Evolutionary conservation across 2,113 vertebrate species (phyloP).

Genomic region (Lagopus muta): DNA sequence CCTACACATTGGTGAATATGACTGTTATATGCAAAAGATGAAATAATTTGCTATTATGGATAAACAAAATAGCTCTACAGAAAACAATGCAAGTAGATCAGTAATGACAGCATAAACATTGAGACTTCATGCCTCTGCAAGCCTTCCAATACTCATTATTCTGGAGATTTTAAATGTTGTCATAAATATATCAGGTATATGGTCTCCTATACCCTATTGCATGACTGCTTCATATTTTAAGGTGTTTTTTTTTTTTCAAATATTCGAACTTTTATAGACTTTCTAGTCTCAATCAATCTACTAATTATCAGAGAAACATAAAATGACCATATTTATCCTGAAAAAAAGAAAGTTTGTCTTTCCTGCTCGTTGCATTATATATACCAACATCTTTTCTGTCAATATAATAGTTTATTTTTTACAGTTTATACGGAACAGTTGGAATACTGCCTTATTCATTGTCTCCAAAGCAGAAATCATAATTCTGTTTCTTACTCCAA

Average conservation of each 20-base stretch:
- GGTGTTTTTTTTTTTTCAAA: not conserved
- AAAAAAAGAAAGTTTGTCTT: not conserved
- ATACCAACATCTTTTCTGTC: not conserved
- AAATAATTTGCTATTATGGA: rapidly evolving
- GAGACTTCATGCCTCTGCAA: not conserved
- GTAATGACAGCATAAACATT: not conserved
- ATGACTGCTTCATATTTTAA: not conserved
- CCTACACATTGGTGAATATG: not conserved
- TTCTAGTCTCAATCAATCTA: not conserved
- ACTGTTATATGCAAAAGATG: not conserved
- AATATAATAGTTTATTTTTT: not conserved
- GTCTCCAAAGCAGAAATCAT: not conserved
- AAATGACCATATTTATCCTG: not conserved
- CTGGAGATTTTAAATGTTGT: not conserved
- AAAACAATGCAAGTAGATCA: not conserved
- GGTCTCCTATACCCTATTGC: not conserved
- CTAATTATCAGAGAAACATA: not conserved
- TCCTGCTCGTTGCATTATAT: not conserved
- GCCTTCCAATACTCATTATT: not conserved
- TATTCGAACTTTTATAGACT: not conserved
- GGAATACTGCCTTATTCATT: not conserved
- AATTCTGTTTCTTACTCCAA: not conserved
- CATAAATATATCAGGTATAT: not conserved
- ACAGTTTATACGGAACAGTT: not conserved
- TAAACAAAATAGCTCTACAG: not conserved